Percentiles rank a stretch among this genome's conserved stretches.
Evolutionary conservation across 1,140 invertebrate genomes (phyloP).

Genomic region (Holcopasites calliopsidis): DNA sequence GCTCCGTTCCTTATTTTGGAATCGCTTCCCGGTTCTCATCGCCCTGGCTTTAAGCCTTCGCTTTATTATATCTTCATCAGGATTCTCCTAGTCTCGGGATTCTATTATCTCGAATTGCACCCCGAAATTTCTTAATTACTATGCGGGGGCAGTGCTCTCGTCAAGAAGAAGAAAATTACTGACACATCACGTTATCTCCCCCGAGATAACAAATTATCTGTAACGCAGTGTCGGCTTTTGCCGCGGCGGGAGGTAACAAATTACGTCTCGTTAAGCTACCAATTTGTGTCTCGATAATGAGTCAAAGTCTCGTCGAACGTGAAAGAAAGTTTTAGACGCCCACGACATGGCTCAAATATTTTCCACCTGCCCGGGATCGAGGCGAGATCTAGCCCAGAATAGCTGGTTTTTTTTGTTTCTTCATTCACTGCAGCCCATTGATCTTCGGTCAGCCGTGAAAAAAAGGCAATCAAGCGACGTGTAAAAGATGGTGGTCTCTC

Average conservation of each 20-base stretch:
- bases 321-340: no score
- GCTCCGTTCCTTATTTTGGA: neutral
- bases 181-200: neutral
- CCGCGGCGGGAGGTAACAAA: neutral
- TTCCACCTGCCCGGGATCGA: neutral
- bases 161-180: neutral
- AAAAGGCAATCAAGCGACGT: slow-evolving; percentile 16
- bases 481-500: slow-evolving; percentile 19
- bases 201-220: slow-evolving; percentile 8
- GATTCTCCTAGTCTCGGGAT: no score
- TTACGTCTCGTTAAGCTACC: neutral
- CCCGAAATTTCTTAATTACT: neutral
- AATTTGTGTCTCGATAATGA: neutral
- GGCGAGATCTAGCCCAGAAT: neutral
- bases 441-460: slow-evolving; percentile 22
- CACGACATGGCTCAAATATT: neutral
- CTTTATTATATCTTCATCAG: no score
- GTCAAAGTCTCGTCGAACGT: no score
- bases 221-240: neutral
- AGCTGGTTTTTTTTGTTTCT: neutral
- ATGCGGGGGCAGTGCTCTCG: neutral
- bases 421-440: neutral
- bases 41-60: neutral
- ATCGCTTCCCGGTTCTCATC: neutral
- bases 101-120: no score